phyloP scores from a whole-genome alignment of 1,140 invertebrate genomes.

The Phortica variegata region DNA sequence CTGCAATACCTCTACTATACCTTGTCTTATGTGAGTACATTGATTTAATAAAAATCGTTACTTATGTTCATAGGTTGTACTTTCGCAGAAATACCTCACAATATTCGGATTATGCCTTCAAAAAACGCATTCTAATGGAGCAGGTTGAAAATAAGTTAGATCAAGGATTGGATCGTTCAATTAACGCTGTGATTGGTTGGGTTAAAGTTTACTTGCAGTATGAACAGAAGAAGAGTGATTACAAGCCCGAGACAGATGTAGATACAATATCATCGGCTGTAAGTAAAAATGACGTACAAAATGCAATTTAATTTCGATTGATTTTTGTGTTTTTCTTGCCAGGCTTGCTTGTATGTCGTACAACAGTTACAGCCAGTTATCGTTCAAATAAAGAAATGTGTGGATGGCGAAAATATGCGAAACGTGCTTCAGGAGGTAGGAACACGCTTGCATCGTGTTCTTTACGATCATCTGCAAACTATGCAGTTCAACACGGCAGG shows the following conservation, averaged over 20 bases:
- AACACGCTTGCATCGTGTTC: slow-evolving; percentile 85
- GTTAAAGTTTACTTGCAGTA: slow-evolving; percentile 85
- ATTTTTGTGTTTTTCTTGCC: slow-evolving; percentile 27
- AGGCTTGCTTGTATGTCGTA: slow-evolving; percentile 88
- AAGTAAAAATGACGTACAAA: slow-evolving; percentile 57
- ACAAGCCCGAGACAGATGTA: slow-evolving; percentile 87
- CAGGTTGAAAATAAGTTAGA: slow-evolving; percentile 92
- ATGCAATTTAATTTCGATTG: slow-evolving; percentile 58
- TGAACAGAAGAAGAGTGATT: slow-evolving; percentile 96
- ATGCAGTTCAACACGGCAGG: slow-evolving; percentile 96
- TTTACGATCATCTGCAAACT: slow-evolving; percentile 92
- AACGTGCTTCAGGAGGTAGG: slow-evolving; percentile 87
- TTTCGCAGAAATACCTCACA: slow-evolving; percentile 77
- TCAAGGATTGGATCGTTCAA: slow-evolving; percentile 82
- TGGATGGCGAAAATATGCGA: slow-evolving; percentile 93
- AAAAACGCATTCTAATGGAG: slow-evolving; percentile 82
- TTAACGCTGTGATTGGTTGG: slow-evolving; percentile 88
- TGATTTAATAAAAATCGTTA: slow-evolving; percentile 2
- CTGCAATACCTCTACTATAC: slow-evolving; percentile 86
- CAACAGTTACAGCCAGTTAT: slow-evolving; percentile 79
- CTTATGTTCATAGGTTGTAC: slow-evolving; percentile 4
- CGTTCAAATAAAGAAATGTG: slow-evolving; percentile 75
- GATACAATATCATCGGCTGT: slow-evolving; percentile 75
- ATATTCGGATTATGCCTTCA: slow-evolving; percentile 83
- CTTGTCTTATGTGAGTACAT: slow-evolving; percentile 76